phyloP scores from a whole-genome alignment of 2,113 vertebrate species.

The Nyctereutes procyonoides region DNA sequence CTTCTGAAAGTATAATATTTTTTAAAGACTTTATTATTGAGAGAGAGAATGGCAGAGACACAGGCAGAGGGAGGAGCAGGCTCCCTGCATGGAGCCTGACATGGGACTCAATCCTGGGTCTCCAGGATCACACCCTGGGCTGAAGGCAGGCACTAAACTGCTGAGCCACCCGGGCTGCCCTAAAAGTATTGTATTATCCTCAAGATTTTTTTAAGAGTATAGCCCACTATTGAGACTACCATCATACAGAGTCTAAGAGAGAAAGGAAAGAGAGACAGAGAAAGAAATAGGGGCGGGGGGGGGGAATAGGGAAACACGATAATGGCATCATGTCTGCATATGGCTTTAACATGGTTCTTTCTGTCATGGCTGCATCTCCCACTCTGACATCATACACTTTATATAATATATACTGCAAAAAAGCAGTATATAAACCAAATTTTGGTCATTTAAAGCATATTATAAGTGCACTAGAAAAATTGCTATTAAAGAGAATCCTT shows the following conservation, averaged over 20 bases:
- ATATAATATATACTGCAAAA: not conserved
- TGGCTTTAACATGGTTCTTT: not conserved
- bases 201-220: not conserved
- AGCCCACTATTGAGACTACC: not conserved
- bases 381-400: not conserved
- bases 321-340: not conserved
- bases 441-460: not conserved
- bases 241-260: not conserved
- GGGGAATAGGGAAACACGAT: too few relatives aligned
- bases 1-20: not conserved
- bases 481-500: not conserved
- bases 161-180: too few relatives aligned
- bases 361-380: fast-evolving
- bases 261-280: not conserved
- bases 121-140: too few relatives aligned
- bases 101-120: too few relatives aligned
- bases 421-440: not conserved
- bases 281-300: too few relatives aligned
- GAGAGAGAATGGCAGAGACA: too few relatives aligned
- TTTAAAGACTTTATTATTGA: too few relatives aligned
- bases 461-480: not conserved
- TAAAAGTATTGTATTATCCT: not conserved
- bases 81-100: too few relatives aligned
- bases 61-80: too few relatives aligned
- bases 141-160: too few relatives aligned